Conservation (phyloP, 2,113 vertebrate species). For the Pan paniscus region DNA sequence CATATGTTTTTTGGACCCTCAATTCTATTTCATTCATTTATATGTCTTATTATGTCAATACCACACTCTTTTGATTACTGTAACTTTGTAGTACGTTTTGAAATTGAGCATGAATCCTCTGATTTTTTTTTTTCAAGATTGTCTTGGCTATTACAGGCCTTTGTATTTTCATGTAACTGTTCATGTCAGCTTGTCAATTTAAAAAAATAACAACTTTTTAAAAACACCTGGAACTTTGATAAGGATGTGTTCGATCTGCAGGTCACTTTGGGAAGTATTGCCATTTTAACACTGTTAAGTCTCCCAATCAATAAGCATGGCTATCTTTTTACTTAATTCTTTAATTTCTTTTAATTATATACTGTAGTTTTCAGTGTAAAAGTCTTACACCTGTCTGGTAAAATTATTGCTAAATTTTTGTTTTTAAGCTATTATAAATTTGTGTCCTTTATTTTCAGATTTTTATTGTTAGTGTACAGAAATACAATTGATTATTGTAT, state of each 20-base stretch:
- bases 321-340: not conserved
- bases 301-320: not conserved
- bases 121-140: not conserved
- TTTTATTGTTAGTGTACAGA: not conserved
- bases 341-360: not conserved
- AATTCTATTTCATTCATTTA: not conserved
- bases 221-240: not conserved
- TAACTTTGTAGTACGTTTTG: not conserved
- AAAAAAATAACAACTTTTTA: not conserved
- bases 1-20: not conserved
- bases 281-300: not conserved
- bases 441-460: not conserved
- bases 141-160: not conserved
- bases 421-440: not conserved
- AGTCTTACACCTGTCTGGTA: not conserved
- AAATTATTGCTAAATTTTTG: not conserved
- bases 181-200: not conserved
- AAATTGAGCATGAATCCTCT: not conserved
- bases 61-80: not conserved
- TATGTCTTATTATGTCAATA: not conserved
- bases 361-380: not conserved
- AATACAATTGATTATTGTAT: not conserved
- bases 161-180: not conserved
- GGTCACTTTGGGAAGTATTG: not conserved
- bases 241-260: not conserved